These are phyloP conservation scores for Cabera pusaria DNA, from an alignment of 2,888 invertebrate species.

Conservation along the genomic window DNA sequence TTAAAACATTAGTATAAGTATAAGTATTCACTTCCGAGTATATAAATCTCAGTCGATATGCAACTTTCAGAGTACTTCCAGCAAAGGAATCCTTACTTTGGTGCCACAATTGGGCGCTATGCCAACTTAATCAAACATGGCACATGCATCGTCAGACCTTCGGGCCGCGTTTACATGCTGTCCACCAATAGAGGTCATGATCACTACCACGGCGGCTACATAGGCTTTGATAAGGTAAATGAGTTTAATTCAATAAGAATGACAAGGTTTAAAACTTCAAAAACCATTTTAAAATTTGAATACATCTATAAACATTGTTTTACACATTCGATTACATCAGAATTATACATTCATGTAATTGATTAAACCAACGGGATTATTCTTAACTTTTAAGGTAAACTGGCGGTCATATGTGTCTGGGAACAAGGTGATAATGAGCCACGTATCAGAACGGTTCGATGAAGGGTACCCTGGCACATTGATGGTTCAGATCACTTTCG, in stretches of 20 bases:
- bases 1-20: too few species aligned
- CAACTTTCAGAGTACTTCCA: slow-evolving; percentile 84
- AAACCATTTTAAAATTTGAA: too few species aligned
- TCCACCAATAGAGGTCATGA: slow-evolving; percentile 87
- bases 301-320: too few species aligned
- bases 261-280: too few species aligned
- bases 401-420: slow-evolving; percentile 87
- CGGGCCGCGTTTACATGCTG: slow-evolving; percentile 86
- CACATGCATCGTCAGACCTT: slow-evolving; percentile 85
- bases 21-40: too few species aligned
- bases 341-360: too few species aligned
- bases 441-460: slow-evolving; percentile 90
- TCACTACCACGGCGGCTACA: slow-evolving; percentile 92
- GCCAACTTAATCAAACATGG: slow-evolving; percentile 92
- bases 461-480: slow-evolving; percentile 96
- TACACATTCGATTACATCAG: too few species aligned
- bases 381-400: slow-evolving; percentile 75
- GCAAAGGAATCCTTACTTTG: slow-evolving; percentile 91
- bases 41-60: too few species aligned
- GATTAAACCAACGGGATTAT: too few species aligned
- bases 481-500: slow-evolving; percentile 87
- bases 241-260: too few species aligned
- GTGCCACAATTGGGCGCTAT: slow-evolving; percentile 93
- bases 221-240: slow-evolving; percentile 91
- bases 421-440: slow-evolving; percentile 87